phyloP scores from a whole-genome alignment of 2,888 invertebrate genomes.

The Parochlus steinenii region DNA sequence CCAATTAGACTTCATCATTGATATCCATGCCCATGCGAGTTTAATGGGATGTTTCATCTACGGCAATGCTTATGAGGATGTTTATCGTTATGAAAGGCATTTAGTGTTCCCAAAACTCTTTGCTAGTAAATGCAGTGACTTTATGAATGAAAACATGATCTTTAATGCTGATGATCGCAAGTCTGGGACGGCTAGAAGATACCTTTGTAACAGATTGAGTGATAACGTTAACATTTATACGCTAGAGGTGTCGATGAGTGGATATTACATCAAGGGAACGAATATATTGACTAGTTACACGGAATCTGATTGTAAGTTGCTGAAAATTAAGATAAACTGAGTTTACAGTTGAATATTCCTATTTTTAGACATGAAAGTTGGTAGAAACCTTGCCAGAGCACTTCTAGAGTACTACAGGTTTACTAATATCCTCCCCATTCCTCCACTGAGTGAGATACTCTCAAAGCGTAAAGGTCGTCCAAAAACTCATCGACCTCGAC shows the following conservation, averaged over 20 bases:
- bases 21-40: constrained; percentile 86
- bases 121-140: constrained; percentile 76
- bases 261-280: constrained; percentile 56
- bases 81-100: constrained; percentile 80
- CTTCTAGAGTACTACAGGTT: constrained; percentile 67
- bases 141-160: constrained; percentile 67
- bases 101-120: constrained; percentile 88
- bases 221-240: constrained; percentile 77
- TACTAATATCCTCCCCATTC: constrained; percentile 45
- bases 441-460: constrained; percentile 27
- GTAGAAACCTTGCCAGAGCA: constrained; percentile 57
- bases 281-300: constrained; percentile 69
- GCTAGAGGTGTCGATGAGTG: constrained; percentile 78
- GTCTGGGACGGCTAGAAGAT: constrained; percentile 75
- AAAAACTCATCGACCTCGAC: constrained; percentile 26
- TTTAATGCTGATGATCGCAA: constrained; percentile 82
- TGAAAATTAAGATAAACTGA: constrained; percentile 5
- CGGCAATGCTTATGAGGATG: constrained; percentile 86
- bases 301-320: constrained; percentile 91
- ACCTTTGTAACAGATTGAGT: constrained; percentile 54
- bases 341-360: constrained; percentile 3
- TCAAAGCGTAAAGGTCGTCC: constrained; percentile 24
- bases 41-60: constrained; percentile 87
- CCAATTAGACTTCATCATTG: constrained; percentile 86
- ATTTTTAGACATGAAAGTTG: constrained; percentile 52